Conservation (phyloP, 2,888 invertebrate species). For the Brachynemurus nebulosus region DNA sequence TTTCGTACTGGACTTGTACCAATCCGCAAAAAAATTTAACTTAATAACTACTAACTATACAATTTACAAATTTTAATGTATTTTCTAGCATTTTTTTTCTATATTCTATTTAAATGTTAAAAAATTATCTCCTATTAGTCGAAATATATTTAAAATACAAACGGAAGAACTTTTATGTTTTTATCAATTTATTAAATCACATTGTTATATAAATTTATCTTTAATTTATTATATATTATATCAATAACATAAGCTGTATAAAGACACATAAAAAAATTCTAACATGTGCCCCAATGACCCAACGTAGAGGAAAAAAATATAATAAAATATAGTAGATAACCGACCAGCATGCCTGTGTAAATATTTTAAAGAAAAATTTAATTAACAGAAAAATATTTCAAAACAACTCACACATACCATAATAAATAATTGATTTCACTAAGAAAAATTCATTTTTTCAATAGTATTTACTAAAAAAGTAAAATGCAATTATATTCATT, state of each 20-base stretch:
- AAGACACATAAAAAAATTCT: conserved; percentile 3
- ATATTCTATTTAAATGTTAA: no score
- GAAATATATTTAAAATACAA: background rate
- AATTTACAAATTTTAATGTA: background rate
- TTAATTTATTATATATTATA: conserved; percentile 1
- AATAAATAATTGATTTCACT: conserved; percentile 1
- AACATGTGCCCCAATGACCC: conserved; percentile 7
- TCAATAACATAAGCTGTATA: conserved; percentile 1
- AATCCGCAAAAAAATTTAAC: no score
- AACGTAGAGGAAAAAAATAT: background rate
- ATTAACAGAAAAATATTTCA: conserved; percentile 2
- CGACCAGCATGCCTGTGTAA: conserved; percentile 7
- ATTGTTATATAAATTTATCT: background rate
- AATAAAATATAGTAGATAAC: background rate
- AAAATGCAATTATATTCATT: no score
- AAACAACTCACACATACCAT: background rate
- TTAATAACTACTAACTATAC: background rate
- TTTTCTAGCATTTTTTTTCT: background rate
- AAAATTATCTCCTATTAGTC: background rate
- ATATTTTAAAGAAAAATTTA: conserved; percentile 1
- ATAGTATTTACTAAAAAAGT: no score
- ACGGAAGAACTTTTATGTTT: background rate
- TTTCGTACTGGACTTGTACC: no score
- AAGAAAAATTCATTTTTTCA: no score
- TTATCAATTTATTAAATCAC: conserved; percentile 5